Conservation (phyloP, 2,113 vertebrate species). For the Pseudonaja textilis region DNA sequence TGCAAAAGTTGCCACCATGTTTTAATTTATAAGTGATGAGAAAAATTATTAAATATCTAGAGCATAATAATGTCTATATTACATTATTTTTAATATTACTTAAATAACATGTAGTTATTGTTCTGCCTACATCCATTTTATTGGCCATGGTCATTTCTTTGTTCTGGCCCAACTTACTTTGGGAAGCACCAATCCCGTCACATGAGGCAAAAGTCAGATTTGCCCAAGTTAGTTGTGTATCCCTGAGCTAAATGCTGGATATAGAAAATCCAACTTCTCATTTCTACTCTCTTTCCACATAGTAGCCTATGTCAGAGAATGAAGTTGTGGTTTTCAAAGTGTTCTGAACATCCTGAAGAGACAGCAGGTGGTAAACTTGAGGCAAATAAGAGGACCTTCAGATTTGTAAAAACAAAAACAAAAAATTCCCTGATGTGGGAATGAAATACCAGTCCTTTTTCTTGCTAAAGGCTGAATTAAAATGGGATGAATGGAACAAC, state of each 20-base stretch:
- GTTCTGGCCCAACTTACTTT: neutral
- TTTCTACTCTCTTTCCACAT: neutral
- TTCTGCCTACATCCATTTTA: neutral
- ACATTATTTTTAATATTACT: neutral
- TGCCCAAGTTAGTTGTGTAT: neutral
- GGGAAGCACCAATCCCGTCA: neutral
- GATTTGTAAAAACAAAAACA: neutral
- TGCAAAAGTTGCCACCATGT: neutral
- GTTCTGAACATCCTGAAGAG: neutral
- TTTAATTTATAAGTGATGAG: neutral
- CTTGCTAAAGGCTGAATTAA: neutral
- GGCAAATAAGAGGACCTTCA: neutral
- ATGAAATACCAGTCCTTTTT: neutral
- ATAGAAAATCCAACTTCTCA: neutral
- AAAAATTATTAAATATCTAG: neutral
- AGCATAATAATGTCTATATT: neutral
- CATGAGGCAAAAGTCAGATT: neutral
- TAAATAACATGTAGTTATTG: neutral
- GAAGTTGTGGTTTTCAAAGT: neutral
- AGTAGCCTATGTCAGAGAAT: neutral
- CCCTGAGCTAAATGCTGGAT: neutral
- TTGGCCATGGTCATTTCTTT: neutral
- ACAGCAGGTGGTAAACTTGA: neutral
- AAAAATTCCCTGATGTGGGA: neutral
- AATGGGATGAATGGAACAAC: neutral